Percentiles rank a stretch among this genome's conserved stretches.
These are phyloP conservation scores for Falco columbarius DNA, from an alignment of 2,797 vertebrate species.

Conservation along the genomic window DNA sequence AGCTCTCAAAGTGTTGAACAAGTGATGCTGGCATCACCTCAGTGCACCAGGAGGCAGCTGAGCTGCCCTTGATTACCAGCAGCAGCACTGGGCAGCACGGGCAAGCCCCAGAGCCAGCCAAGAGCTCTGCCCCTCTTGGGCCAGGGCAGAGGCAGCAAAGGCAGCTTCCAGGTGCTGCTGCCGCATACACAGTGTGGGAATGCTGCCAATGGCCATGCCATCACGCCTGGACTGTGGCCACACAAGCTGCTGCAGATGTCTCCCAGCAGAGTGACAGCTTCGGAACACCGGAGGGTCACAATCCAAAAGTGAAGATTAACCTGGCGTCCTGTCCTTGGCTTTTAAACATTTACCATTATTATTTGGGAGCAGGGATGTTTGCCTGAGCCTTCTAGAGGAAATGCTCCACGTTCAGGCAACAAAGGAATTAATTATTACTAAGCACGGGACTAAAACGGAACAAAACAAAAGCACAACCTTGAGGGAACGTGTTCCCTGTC, in stretches of 20 bases:
- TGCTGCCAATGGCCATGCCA: fast-evolving
- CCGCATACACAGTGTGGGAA: fast-evolving
- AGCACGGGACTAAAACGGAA: neutral
- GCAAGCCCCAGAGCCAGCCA: neutral
- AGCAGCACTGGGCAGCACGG: fast-evolving
- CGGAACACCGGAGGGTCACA: neutral
- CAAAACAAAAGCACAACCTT: fast-evolving
- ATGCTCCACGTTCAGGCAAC: neutral
- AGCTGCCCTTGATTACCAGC: neutral
- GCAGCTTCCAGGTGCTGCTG: fast-evolving
- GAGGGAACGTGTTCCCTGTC: fast-evolving
- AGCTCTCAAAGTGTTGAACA: fast-evolving
- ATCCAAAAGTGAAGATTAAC: neutral
- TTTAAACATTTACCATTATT: conserved; percentile 47
- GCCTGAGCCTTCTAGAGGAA: neutral
- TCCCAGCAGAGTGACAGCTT: neutral
- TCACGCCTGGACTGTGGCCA: fast-evolving
- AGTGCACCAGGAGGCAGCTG: neutral
- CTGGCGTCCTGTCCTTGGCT: neutral
- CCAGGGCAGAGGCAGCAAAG: neutral
- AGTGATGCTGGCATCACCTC: fast-evolving
- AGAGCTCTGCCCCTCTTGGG: neutral
- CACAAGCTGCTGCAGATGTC: neutral
- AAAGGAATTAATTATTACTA: neutral
- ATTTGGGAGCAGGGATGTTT: neutral